Conservation (phyloP, 2,797 vertebrate genomes). For the Myripristis murdjan region DNA sequence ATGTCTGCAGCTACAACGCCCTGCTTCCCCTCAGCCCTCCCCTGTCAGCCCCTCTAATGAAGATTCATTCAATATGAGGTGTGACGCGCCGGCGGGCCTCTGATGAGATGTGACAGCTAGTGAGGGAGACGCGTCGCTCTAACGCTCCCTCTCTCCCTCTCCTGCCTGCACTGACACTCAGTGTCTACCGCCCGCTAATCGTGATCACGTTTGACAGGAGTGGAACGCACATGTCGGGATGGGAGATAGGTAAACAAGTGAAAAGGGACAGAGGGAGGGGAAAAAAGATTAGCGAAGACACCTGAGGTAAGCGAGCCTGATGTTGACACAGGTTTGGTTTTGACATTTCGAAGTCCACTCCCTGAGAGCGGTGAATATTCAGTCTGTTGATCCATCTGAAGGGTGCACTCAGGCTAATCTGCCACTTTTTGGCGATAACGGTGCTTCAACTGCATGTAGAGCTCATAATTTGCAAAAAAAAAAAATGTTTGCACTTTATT, state of each 20-base stretch:
- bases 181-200: slow-evolving; percentile 61
- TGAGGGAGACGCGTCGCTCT: slow-evolving; percentile 64
- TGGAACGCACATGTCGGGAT: slow-evolving; percentile 65
- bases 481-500: not conserved
- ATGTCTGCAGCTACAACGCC: slow-evolving; percentile 42
- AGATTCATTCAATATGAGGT: slow-evolving; percentile 74
- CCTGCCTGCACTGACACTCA: slow-evolving; percentile 74
- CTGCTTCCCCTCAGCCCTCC: slow-evolving; percentile 15
- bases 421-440: not conserved
- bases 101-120: slow-evolving; percentile 79
- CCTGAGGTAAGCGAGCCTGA: slow-evolving; percentile 63
- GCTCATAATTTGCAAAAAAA: slow-evolving; percentile 19
- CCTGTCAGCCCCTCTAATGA: slow-evolving; percentile 62
- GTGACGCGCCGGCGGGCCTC: slow-evolving; percentile 55
- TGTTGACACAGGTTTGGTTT: slow-evolving; percentile 71
- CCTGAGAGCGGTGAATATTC: slow-evolving; percentile 22
- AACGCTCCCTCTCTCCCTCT: slow-evolving; percentile 72
- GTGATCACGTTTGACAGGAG: slow-evolving; percentile 81
- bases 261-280: slow-evolving; percentile 39
- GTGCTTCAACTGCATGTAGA: slow-evolving; percentile 1
- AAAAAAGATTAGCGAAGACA: slow-evolving; percentile 61
- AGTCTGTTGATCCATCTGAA: not conserved
- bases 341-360: slow-evolving; percentile 56
- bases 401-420: not conserved
- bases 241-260: slow-evolving; percentile 71